phyloP scores from a whole-genome alignment of 2,113 vertebrate species.

The Meles meles region DNA sequence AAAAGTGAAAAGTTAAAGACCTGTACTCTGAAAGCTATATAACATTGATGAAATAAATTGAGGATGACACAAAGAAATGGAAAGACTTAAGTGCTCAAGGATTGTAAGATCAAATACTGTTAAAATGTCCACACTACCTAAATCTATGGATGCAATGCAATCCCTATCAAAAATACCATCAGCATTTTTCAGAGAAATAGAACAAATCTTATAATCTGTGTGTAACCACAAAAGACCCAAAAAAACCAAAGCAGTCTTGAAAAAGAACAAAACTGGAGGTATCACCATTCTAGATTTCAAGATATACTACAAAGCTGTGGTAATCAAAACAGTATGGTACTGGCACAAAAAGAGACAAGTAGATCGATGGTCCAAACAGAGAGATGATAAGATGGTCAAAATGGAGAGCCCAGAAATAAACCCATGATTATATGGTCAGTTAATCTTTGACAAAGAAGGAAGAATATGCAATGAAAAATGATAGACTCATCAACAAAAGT shows the following conservation, averaged over 20 bases:
- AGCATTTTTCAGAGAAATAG: neutral
- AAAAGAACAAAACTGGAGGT: neutral
- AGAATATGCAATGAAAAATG: neutral
- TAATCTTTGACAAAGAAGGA: neutral
- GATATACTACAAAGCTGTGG: neutral
- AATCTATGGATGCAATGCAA: neutral
- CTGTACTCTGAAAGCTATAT: neutral
- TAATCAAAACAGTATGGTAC: neutral
- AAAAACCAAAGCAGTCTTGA: neutral
- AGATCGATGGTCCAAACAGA: neutral
- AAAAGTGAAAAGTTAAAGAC: neutral
- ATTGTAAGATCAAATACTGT: neutral
- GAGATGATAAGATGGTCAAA: neutral
- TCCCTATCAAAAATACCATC: neutral
- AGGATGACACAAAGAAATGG: neutral
- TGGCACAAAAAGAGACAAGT: neutral
- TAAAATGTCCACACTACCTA: too few species aligned
- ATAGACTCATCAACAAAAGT: neutral
- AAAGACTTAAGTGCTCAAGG: neutral
- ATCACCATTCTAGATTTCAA: neutral
- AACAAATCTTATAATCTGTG: neutral
- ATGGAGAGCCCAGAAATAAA: neutral
- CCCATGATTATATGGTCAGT: neutral
- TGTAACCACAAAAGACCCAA: neutral
- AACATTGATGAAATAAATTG: neutral